phyloP scores from a whole-genome alignment of 1,140 invertebrate species.

The Portunus trituberculatus region DNA sequence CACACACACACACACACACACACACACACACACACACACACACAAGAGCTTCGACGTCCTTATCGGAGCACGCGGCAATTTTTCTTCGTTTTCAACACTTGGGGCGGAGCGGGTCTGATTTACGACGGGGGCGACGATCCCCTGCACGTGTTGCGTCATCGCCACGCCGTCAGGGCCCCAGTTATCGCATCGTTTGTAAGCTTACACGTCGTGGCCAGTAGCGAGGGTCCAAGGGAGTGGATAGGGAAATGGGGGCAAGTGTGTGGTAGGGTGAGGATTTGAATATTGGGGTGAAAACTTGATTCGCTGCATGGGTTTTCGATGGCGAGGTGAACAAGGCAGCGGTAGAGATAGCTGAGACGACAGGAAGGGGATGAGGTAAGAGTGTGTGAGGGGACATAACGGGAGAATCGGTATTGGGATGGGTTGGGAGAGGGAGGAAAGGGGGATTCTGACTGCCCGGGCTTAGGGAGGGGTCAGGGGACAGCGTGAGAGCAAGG shows the following conservation, averaged over 20 bases:
- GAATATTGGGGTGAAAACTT: not conserved
- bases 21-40: not conserved
- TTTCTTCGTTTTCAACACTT: slow-evolving; percentile 9
- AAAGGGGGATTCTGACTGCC: not conserved
- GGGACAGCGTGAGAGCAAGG: not conserved
- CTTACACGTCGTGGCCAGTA: not conserved
- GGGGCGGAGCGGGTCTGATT: not conserved
- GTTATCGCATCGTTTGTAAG: not conserved
- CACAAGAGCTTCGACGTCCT: not conserved
- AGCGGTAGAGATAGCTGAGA: not conserved
- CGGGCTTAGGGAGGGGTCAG: not conserved
- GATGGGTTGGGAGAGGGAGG: not conserved
- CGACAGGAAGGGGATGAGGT: not conserved
- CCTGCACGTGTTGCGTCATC: not conserved
- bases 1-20: not conserved
- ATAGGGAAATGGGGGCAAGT: not conserved
- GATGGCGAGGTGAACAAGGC: not conserved
- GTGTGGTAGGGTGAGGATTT: not conserved
- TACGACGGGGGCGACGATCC: not conserved
- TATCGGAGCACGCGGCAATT: not conserved
- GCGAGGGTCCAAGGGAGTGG: not conserved
- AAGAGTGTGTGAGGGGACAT: too few relatives aligned
- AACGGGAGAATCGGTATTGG: too few relatives aligned
- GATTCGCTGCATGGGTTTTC: not conserved
- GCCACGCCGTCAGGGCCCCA: not conserved